phyloP scores from a whole-genome alignment of 2,797 vertebrate genomes.

The Thunnus albacares region DNA sequence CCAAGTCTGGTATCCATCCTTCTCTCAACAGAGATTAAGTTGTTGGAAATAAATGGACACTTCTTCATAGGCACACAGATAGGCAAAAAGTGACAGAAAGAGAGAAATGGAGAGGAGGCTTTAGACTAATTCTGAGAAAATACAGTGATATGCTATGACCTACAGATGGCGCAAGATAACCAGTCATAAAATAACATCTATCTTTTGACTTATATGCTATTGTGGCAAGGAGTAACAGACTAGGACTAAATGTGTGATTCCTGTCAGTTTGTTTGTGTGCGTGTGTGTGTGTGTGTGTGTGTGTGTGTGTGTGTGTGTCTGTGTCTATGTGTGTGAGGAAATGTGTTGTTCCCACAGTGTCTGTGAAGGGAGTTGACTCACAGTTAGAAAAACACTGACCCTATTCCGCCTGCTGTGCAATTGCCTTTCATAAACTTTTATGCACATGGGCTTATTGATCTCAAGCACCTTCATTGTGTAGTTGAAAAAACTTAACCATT shows the following conservation, averaged over 20 bases:
- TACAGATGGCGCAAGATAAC: slow-evolving; percentile 79
- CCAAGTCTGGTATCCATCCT: background rate
- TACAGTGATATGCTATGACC: slow-evolving; percentile 40
- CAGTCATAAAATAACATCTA: slow-evolving; percentile 29
- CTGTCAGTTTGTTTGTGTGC: background rate
- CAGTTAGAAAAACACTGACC: slow-evolving; percentile 42
- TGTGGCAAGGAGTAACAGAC: background rate
- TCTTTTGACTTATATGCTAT: background rate
- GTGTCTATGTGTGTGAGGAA: slow-evolving; percentile 10
- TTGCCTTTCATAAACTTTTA: slow-evolving; percentile 9
- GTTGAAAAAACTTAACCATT: background rate
- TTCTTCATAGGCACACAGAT: background rate
- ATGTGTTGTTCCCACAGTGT: slow-evolving; percentile 45
- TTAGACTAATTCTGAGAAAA: background rate
- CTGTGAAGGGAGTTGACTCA: slow-evolving; percentile 65
- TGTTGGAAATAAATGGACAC: background rate
- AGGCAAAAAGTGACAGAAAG: background rate
- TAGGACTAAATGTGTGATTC: slow-evolving; percentile 19
- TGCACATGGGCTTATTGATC: slow-evolving; percentile 18
- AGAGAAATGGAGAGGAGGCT: too few relatives aligned
- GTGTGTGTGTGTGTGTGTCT: background rate
- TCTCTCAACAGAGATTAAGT: background rate
- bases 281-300: slow-evolving; percentile 19
- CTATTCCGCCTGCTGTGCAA: slow-evolving; percentile 30
- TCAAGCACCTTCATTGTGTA: slow-evolving; percentile 1